Percentiles rank a stretch among this genome's conserved stretches.
Evolutionary conservation across 2,113 vertebrate species (phyloP).

Genomic region (Bambusicola thoracicus): DNA sequence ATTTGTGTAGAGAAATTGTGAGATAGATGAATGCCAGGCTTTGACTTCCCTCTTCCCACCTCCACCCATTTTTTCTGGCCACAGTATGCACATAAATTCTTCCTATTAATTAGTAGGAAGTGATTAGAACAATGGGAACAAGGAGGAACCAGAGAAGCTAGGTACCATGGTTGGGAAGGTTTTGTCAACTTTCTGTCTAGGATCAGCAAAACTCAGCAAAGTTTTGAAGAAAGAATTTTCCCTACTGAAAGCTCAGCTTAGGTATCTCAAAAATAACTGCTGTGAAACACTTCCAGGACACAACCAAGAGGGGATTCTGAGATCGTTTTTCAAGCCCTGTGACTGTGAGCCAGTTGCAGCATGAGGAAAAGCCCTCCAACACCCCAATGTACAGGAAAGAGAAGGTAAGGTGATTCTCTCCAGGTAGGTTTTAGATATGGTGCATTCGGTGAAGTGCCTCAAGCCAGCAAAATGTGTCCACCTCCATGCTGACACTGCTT

Average conservation of each 20-base stretch:
- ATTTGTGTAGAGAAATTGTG: neutral
- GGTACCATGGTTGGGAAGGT: rapidly evolving
- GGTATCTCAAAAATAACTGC: neutral
- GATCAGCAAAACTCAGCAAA: neutral
- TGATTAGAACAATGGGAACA: neutral
- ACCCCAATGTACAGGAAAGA: constrained; percentile 65
- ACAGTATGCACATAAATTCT: neutral
- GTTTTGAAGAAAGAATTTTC: neutral
- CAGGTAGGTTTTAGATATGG: neutral
- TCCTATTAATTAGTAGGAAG: neutral
- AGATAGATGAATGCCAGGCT: neutral
- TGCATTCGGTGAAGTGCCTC: neutral
- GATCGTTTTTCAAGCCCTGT: neutral
- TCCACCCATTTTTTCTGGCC: neutral
- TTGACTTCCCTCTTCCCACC: neutral
- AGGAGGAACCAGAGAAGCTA: neutral
- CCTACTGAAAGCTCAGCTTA: neutral
- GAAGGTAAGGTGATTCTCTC: constrained; percentile 73
- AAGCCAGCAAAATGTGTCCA: neutral
- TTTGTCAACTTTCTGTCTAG: neutral
- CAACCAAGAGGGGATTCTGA: neutral
- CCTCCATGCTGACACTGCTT: neutral
- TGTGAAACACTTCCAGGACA: constrained; percentile 29
- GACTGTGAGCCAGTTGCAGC: constrained; percentile 68
- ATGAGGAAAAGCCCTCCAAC: constrained; percentile 76